Percentiles rank a stretch among this genome's conserved stretches.
These are phyloP conservation scores for Penaeus indicus DNA, from an alignment of 1,140 invertebrate genomes.

Conservation along the genomic window DNA sequence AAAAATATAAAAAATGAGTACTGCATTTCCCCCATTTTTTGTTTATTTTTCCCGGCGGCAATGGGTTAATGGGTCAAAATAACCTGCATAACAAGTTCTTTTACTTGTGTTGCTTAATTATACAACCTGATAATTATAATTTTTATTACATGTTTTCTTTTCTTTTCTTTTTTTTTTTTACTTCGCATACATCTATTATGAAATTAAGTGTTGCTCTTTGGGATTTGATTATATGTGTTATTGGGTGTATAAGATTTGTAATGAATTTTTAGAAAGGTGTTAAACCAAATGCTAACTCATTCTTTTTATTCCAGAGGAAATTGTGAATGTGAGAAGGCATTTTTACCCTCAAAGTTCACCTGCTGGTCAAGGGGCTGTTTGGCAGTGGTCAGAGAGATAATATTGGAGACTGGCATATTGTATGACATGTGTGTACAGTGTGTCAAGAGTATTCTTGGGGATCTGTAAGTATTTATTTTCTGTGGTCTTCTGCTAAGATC, in stretches of 20 bases:
- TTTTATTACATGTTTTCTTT: too few species aligned
- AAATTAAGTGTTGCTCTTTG: too few species aligned
- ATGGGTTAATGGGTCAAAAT: too few species aligned
- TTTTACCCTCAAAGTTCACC: constrained; percentile 81
- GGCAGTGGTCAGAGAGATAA: constrained; percentile 80
- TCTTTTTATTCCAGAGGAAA: constrained; percentile 68
- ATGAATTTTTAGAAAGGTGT: background rate
- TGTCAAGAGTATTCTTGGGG: constrained; percentile 82
- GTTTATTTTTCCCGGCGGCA: too few species aligned
- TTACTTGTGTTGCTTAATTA: too few species aligned
- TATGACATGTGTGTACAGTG: constrained; percentile 84
- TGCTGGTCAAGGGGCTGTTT: constrained; percentile 85
- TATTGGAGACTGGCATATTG: constrained; percentile 78
- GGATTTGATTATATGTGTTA: background rate
- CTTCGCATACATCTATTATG: too few species aligned
- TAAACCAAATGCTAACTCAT: background rate
- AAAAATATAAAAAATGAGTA: too few species aligned
- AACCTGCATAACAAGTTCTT: too few species aligned
- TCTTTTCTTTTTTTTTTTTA: too few species aligned
- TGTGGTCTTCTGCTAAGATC: background rate
- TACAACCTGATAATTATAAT: too few species aligned
- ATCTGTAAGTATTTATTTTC: constrained; percentile 71
- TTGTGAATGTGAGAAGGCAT: constrained; percentile 79
- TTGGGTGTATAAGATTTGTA: background rate
- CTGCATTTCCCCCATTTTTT: too few species aligned